Evolutionary conservation across 2,888 invertebrate species (phyloP).

Genomic region (Cristatella mucedo): DNA sequence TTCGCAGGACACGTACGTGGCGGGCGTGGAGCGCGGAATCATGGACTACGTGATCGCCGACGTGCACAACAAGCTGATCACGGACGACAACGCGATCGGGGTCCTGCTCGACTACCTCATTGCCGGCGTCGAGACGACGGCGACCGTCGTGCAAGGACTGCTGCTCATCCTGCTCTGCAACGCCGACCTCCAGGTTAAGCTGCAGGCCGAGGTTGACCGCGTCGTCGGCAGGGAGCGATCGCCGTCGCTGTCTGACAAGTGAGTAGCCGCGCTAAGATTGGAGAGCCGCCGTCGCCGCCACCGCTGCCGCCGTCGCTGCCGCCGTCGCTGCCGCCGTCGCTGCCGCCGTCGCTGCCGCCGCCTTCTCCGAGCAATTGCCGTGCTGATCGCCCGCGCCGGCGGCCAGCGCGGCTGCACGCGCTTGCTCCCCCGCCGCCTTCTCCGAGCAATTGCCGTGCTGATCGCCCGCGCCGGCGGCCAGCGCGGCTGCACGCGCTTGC

Average conservation of each 20-base stretch:
- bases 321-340: too few relatives aligned
- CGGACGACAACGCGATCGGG: slow-evolving; percentile 1
- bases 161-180: slow-evolving; percentile 14
- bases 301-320: too few relatives aligned
- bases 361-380: too few relatives aligned
- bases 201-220: slow-evolving; percentile 19
- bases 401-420: too few relatives aligned
- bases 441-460: too few relatives aligned
- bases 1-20: slow-evolving; percentile 6
- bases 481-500: too few relatives aligned
- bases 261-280: too few relatives aligned
- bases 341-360: too few relatives aligned
- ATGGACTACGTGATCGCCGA: slow-evolving; percentile 8
- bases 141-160: slow-evolving; percentile 9
- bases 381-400: too few relatives aligned
- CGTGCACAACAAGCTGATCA: neutral
- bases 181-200: slow-evolving; percentile 19
- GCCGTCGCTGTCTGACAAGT: slow-evolving; percentile 10
- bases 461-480: too few relatives aligned
- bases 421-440: too few relatives aligned
- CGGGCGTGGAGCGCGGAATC: slow-evolving; percentile 2
- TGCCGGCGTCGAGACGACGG: slow-evolving; percentile 10
- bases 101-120: slow-evolving; percentile 4
- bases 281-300: too few relatives aligned
- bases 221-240: slow-evolving; percentile 14